Percentiles rank a stretch among this genome's conserved stretches.
Conservation (phyloP, 1,140 invertebrate species). For the Polypedilum vanderplanki region DNA sequence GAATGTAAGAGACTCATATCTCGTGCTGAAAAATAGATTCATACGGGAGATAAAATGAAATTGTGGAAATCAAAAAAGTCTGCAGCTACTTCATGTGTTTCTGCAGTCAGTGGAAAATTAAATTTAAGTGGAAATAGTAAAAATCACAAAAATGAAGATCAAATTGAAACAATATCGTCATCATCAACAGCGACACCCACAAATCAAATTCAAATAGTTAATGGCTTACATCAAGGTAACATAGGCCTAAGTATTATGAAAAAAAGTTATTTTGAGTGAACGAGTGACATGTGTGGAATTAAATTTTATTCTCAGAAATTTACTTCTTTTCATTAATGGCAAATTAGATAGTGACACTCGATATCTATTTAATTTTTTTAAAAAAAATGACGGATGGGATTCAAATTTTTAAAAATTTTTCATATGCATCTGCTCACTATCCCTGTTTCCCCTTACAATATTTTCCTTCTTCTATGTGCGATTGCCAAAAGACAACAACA, state of each 20-base stretch:
- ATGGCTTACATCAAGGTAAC: slow-evolving; percentile 23
- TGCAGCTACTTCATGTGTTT: slow-evolving; percentile 25
- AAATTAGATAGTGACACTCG: background rate
- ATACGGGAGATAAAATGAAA: slow-evolving; percentile 34
- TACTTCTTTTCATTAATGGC: background rate
- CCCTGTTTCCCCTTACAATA: background rate
- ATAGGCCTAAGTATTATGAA: no score
- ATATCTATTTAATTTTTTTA: background rate
- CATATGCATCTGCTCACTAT: background rate
- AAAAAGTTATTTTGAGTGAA: background rate
- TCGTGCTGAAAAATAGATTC: background rate
- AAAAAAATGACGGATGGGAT: background rate
- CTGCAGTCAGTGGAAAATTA: slow-evolving; percentile 29
- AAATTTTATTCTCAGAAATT: background rate
- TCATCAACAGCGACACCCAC: slow-evolving; percentile 22
- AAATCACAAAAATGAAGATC: slow-evolving; percentile 30
- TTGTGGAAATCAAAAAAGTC: slow-evolving; percentile 28
- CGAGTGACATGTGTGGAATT: background rate
- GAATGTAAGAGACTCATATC: background rate
- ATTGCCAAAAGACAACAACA: slow-evolving; percentile 8
- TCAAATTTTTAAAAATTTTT: background rate
- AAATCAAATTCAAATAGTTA: slow-evolving; percentile 15
- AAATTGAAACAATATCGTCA: slow-evolving; percentile 31
- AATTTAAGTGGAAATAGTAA: slow-evolving; percentile 30
- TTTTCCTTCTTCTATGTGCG: background rate